A percentile compares a stretch with the other conserved stretches of the same genome.
Conservation (phyloP, 2,113 vertebrate species). For the Antigone vipio region DNA sequence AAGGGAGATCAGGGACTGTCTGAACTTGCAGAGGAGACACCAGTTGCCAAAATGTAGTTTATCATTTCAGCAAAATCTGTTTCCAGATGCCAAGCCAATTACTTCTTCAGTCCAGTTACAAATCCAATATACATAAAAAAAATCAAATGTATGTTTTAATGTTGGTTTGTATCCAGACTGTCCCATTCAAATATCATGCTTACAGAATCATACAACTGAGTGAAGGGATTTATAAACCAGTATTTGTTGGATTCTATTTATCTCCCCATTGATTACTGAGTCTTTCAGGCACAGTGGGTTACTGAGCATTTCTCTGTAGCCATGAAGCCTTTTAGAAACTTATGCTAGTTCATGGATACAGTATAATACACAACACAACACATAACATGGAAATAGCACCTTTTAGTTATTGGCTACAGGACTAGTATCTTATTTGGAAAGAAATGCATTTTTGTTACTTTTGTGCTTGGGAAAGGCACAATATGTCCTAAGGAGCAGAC, state of each 20-base stretch:
- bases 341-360: not conserved
- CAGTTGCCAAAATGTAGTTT: no score
- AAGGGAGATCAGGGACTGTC: no score
- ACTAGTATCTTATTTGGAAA: not conserved
- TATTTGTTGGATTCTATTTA: not conserved
- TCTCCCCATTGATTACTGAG: not conserved
- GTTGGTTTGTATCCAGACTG: not conserved
- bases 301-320: not conserved
- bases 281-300: not conserved
- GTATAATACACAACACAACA: not conserved
- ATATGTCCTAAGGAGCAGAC: not conserved
- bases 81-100: no score
- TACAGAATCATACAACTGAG: not conserved
- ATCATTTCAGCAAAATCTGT: no score
- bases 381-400: not conserved
- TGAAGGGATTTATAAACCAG: not conserved
- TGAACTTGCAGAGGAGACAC: no score
- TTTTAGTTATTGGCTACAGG: not conserved
- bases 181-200: not conserved
- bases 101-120: no score
- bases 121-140: no score
- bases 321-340: not conserved
- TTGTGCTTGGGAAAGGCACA: not conserved
- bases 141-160: not conserved
- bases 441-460: not conserved